Conservation (phyloP, 2,113 vertebrate species). For the Chascanopsetta lugubris region DNA sequence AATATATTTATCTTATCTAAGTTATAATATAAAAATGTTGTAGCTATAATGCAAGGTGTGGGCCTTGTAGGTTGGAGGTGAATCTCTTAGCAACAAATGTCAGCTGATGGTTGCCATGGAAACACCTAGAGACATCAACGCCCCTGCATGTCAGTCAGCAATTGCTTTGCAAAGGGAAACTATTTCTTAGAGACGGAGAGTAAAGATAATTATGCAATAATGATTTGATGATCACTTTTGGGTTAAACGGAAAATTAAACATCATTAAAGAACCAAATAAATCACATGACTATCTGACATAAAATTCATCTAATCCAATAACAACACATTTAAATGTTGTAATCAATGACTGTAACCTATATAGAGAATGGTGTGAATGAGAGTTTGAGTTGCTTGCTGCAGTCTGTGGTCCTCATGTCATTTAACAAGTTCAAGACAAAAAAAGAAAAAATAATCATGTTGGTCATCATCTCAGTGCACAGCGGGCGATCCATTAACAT, state of each 20-base stretch:
- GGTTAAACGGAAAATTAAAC: too few species aligned
- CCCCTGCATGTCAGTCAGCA: not conserved
- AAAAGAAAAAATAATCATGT: conserved; percentile 55
- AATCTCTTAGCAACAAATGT: not conserved
- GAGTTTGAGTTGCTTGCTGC: conserved; percentile 38
- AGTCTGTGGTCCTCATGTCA: conserved; percentile 56
- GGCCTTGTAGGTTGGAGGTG: too few species aligned
- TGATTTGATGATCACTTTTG: too few species aligned
- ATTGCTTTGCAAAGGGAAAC: not conserved
- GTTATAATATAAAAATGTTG: too few species aligned
- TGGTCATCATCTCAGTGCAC: conserved; percentile 74
- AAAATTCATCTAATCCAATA: conserved; percentile 32
- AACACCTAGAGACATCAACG: too few species aligned
- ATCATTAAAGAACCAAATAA: conserved; percentile 22
- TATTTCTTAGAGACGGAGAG: too few species aligned
- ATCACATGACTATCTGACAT: too few species aligned
- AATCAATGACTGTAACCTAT: conserved; percentile 65
- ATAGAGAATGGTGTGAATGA: conserved; percentile 28
- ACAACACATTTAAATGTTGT: conserved; percentile 36
- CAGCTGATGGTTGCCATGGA: not conserved
- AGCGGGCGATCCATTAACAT: conserved; percentile 81
- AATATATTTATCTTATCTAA: too few species aligned
- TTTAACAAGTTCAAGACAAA: conserved; percentile 71
- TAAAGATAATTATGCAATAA: too few species aligned
- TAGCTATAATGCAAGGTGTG: too few species aligned